These are phyloP conservation scores for Pocillopora damicornis DNA, from an alignment of 64 coral and sea anemone species.

Conservation along the genomic window DNA sequence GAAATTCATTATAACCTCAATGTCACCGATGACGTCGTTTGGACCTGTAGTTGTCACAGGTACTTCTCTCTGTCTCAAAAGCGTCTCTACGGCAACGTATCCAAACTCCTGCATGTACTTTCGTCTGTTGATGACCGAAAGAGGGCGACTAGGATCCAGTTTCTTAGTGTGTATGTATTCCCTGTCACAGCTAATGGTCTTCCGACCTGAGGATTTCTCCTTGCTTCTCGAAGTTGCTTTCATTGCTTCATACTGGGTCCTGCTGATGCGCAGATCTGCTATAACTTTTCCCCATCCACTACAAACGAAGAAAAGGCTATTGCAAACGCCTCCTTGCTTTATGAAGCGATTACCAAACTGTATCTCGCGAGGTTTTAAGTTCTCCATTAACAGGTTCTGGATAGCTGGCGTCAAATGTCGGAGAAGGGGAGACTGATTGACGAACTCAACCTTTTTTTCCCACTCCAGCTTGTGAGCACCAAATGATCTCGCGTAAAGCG, in stretches of 20 bases:
- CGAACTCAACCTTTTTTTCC: constrained; percentile 68
- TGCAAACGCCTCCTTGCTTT: constrained; percentile 52
- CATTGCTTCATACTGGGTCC: constrained; percentile 46
- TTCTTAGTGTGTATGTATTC: background rate
- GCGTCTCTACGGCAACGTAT: constrained; percentile 71
- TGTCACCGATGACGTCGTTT: constrained; percentile 81
- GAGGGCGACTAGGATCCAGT: constrained; percentile 25
- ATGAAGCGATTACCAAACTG: constrained; percentile 73
- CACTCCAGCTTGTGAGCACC: constrained; percentile 42
- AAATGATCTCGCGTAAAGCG: constrained; percentile 53
- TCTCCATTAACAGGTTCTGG: constrained; percentile 71
- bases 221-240: constrained; percentile 17
- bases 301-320: constrained; percentile 56
- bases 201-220: background rate
- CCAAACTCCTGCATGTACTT: constrained; percentile 55
- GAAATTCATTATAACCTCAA: constrained; percentile 62
- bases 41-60: constrained; percentile 58
- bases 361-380: constrained; percentile 35
- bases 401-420: constrained; percentile 43
- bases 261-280: constrained; percentile 44
- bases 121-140: constrained; percentile 71
- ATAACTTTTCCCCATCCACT: constrained; percentile 61
- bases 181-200: background rate
- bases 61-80: constrained; percentile 35
- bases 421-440: constrained; percentile 63